Evolutionary conservation across 64 coral and sea anemone species (phyloP), one percentile per base, ranked within the genome.

Genomic region (Stichodactyla mertensii): DNA sequence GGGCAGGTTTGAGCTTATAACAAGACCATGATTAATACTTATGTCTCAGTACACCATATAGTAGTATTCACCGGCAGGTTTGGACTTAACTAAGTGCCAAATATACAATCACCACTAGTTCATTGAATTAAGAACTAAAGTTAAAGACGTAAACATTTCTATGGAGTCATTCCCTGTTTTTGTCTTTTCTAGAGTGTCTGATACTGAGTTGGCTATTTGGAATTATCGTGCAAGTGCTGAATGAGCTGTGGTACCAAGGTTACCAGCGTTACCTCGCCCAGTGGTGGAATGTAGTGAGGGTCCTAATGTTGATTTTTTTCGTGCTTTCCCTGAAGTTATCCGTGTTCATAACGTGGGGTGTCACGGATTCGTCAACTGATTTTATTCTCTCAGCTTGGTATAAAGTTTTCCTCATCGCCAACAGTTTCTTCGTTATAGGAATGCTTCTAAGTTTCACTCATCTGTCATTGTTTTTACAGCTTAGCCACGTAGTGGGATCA

Each of bases 391-490:
- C 92, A 69, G 60, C 83, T 22, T 59, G 82, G 5, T 86, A 86
- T 61, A 71, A 93, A 55, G 82, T 89, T 7, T 86, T 83, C 55
- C 24, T 93, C 23, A 55, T 64, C 84, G 87, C 92, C 18, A 93
- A 93, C 28, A 93, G 92, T 60, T 60, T 93, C 10, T 93, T 89
- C 54, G 55, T 83, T 7, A 54, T 89, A 7, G 92, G 83, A 77
- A 93, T 93, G 92, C 84, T 93, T 5, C 61, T 93, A 4, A 93
- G 92, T 20, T 93, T 93, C 83, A 83, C 89, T 57, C 88, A 86
- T 52, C 85, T 93, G 24, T 58, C 89, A 51, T 85, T 71, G 13
- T 59, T 84, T 51, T 90, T 93, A 77, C 92, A 93, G 67, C 84
- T 90, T 55, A 89, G 87, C 57, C 77, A 81, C 18, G 82, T 86